These are phyloP conservation scores for Anaspis maculata DNA, from an alignment of 2,888 invertebrate species.

Conservation along the genomic window DNA sequence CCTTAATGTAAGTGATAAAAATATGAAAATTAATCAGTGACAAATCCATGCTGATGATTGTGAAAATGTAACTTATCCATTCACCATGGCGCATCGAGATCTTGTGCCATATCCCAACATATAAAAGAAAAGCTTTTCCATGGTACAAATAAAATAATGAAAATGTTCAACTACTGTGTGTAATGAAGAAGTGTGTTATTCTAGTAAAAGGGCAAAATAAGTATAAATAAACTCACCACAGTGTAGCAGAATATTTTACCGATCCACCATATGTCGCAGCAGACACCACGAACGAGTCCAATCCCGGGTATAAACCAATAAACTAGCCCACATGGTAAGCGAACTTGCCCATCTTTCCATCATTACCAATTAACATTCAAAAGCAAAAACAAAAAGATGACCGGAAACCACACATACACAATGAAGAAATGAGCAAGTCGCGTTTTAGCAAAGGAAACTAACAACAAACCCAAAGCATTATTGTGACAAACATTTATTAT, in stretches of 20 bases:
- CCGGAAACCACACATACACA: not conserved
- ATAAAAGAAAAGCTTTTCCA: constrained; percentile 20
- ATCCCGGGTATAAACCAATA: constrained; percentile 37
- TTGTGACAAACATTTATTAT: constrained; percentile 46
- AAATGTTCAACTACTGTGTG: constrained; percentile 16
- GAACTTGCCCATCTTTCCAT: constrained; percentile 29
- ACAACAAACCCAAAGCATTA: constrained; percentile 46
- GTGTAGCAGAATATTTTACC: constrained; percentile 40
- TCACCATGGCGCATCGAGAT: constrained; percentile 20
- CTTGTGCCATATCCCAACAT: constrained; percentile 25
- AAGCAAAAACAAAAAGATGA: no score
- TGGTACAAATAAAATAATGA: no score
- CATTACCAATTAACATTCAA: constrained; percentile 2
- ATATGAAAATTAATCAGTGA: no score
- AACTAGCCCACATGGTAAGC: constrained; percentile 36
- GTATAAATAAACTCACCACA: constrained; percentile 43
- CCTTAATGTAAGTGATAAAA: no score
- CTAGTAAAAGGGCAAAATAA: constrained; percentile 26
- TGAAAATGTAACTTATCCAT: no score
- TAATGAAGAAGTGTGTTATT: constrained; percentile 18
- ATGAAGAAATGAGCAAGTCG: constrained; percentile 27
- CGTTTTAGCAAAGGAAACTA: constrained; percentile 37
- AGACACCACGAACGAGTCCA: constrained; percentile 42
- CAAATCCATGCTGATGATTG: no score
- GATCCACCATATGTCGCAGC: constrained; percentile 39